These are phyloP conservation scores for Progne subis DNA, from an alignment of 2,113 vertebrate genomes.

Conservation along the genomic window DNA sequence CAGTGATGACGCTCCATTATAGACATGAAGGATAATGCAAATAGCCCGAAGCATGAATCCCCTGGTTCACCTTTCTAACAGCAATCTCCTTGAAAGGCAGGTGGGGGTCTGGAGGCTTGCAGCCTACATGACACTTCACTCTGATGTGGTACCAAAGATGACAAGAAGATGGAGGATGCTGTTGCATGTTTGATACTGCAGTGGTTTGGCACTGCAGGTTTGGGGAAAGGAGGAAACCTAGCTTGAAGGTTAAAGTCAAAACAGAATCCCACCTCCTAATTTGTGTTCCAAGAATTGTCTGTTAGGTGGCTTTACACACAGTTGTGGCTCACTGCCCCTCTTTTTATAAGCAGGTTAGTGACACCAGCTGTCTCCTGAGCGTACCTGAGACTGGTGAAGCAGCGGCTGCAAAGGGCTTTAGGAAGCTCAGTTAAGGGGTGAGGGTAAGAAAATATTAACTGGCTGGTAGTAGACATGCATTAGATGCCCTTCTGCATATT, in stretches of 20 bases:
- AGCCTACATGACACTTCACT: neutral
- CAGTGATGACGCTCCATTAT: fast-evolving
- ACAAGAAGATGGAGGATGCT: conserved; percentile 6
- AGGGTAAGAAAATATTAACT: neutral
- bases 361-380: neutral
- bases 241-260: neutral
- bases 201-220: conserved; percentile 7
- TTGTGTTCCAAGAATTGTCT: neutral
- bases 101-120: neutral
- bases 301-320: neutral
- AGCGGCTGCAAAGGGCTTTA: neutral
- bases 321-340: neutral
- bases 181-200: neutral
- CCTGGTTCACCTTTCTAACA: neutral
- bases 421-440: neutral
- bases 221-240: neutral
- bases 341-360: neutral
- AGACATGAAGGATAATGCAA: neutral
- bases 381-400: neutral
- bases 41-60: neutral
- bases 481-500: neutral
- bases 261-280: neutral
- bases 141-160: neutral
- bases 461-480: neutral
- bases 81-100: neutral